A percentile compares a stretch with the other conserved stretches of the same genome.
Conservation (phyloP, 2,888 invertebrate genomes). For the Aleiodes alternator region DNA sequence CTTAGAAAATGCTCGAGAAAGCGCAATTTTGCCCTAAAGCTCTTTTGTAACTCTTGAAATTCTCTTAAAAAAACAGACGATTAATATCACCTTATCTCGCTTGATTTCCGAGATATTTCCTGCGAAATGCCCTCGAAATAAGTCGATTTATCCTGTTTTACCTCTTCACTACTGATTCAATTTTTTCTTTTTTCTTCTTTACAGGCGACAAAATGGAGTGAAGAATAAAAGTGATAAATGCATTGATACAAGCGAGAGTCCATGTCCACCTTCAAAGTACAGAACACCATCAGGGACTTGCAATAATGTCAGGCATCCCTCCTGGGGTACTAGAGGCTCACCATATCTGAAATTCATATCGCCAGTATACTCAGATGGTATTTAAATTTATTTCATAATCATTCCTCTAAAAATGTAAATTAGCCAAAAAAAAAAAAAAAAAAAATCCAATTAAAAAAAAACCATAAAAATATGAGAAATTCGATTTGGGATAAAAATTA, state of each 20-base stretch:
- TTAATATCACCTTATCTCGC: too few relatives aligned
- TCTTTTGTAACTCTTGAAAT: too few relatives aligned
- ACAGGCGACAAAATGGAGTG: slow-evolving; percentile 59
- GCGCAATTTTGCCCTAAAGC: too few relatives aligned
- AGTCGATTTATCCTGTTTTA: too few relatives aligned
- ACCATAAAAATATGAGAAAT: too few relatives aligned
- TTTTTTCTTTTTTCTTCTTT: neutral
- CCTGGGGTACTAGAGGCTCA: slow-evolving; percentile 89
- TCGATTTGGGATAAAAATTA: too few relatives aligned
- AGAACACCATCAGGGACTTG: slow-evolving; percentile 89
- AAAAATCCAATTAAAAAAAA: neutral
- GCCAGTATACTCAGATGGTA: slow-evolving; percentile 86
- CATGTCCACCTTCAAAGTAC: slow-evolving; percentile 90
- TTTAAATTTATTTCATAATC: slow-evolving; percentile 62
- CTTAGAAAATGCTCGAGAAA: too few relatives aligned
- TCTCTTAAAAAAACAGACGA: too few relatives aligned
- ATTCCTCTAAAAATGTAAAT: neutral
- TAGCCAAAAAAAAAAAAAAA: neutral
- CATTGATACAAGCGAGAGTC: slow-evolving; percentile 70
- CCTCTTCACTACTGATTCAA: too few relatives aligned
- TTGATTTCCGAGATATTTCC: too few relatives aligned
- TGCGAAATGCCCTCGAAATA: too few relatives aligned
- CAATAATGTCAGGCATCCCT: slow-evolving; percentile 90
- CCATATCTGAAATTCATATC: slow-evolving; percentile 85
- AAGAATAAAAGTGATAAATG: slow-evolving; percentile 50